These are phyloP conservation scores for Numida meleagris DNA, from an alignment of 2,113 vertebrate species.

Conservation along the genomic window DNA sequence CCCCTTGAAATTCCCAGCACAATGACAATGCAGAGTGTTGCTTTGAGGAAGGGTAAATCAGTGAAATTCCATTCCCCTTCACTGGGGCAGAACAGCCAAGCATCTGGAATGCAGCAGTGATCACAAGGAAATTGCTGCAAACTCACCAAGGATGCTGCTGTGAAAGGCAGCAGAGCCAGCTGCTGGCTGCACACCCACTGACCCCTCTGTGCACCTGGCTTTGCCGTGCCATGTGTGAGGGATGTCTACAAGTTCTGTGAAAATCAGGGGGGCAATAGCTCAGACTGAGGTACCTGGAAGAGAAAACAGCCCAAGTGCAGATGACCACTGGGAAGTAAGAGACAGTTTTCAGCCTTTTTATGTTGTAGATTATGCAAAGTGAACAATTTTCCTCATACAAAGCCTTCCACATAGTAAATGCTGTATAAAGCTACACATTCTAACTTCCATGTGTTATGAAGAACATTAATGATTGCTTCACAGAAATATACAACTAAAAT, in stretches of 20 bases:
- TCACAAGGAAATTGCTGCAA: not conserved
- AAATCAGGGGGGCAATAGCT: not conserved
- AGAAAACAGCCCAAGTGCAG: not conserved
- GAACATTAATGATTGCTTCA: not conserved
- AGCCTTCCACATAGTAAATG: not conserved
- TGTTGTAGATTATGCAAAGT: not conserved
- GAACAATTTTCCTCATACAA: not conserved
- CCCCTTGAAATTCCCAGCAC: not conserved
- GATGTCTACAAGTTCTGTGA: not conserved
- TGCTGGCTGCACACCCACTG: not conserved
- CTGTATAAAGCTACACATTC: not conserved
- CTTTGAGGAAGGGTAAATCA: not conserved
- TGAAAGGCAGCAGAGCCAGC: not conserved
- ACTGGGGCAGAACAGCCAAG: not conserved
- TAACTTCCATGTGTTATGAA: not conserved
- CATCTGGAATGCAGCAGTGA: not conserved
- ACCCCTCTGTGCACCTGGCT: accelerated
- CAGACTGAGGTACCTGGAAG: not conserved
- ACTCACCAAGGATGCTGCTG: not conserved
- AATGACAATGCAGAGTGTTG: not conserved
- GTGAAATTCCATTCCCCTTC: not conserved
- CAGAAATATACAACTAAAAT: not conserved
- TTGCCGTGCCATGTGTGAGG: not conserved
- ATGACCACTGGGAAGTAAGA: not conserved
- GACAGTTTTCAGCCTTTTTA: not conserved